phyloP scores from a whole-genome alignment of 2,113 vertebrate species.

The Tangachromis dhanisi region DNA sequence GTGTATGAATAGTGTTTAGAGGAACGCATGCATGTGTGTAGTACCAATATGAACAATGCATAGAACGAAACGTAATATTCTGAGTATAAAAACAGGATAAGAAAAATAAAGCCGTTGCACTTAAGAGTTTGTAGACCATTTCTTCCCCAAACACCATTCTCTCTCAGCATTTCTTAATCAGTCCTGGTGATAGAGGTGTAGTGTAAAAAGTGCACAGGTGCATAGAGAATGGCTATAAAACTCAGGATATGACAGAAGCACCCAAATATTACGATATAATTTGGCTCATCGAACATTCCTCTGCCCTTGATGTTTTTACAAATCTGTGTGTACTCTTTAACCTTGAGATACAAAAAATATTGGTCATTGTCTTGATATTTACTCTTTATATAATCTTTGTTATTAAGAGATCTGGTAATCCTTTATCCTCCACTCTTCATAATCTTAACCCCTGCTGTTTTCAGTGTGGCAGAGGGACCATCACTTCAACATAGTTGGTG shows the following conservation, averaged over 20 bases:
- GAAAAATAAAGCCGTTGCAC: not conserved
- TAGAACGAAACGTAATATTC: not conserved
- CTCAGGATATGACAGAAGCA: not conserved
- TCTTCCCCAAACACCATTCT: not conserved
- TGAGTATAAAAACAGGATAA: not conserved
- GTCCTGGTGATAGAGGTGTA: not conserved
- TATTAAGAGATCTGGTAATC: not conserved
- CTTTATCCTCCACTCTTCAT: not conserved
- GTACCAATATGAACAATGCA: conserved; percentile 5
- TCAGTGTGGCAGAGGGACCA: conserved; percentile 85
- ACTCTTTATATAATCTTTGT: not conserved
- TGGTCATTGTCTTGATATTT: not conserved
- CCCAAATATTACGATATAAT: not conserved
- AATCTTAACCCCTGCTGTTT: not conserved
- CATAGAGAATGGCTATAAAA: conserved; percentile 8
- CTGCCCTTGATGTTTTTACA: not conserved
- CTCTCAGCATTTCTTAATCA: not conserved
- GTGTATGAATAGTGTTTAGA: not conserved
- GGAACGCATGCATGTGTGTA: not conserved
- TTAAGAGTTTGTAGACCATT: conserved; percentile 3
- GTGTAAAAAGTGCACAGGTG: conserved; percentile 57
- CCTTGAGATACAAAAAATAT: not conserved
- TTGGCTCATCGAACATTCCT: not conserved
- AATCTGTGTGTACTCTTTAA: not conserved
- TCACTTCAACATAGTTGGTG: conserved; percentile 92